A percentile compares a stretch with the other conserved stretches of the same genome.
Evolutionary conservation across 2,888 invertebrate genomes (phyloP).

Genomic region (Dryocosmus kuriphilus): DNA sequence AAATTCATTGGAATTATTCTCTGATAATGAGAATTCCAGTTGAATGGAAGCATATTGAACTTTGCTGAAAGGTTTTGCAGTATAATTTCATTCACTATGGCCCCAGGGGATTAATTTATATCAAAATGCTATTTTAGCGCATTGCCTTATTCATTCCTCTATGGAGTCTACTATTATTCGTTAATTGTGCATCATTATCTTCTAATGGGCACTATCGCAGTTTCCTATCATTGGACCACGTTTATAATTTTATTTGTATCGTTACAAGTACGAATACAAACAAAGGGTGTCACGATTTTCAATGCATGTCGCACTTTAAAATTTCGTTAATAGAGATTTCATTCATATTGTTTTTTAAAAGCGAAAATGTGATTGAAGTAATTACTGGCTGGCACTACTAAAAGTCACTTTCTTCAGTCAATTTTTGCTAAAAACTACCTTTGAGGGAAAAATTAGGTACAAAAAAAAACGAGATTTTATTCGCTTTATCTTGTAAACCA

Average conservation of each 20-base stretch:
- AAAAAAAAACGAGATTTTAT: no score
- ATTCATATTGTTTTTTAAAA: no score
- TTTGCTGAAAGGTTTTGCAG: not conserved
- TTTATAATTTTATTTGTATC: not conserved
- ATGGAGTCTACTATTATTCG: constrained; percentile 2
- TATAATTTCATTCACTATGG: constrained; percentile 2
- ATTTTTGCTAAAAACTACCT: no score
- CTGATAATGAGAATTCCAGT: not conserved
- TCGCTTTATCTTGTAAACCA: no score
- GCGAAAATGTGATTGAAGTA: not conserved
- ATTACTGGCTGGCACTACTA: no score
- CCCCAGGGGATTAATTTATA: constrained; percentile 9
- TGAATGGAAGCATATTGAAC: constrained; percentile 42
- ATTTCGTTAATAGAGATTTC: no score
- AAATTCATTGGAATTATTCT: not conserved
- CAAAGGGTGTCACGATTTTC: not conserved
- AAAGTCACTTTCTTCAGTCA: no score
- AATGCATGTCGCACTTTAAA: not conserved
- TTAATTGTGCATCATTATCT: not conserved
- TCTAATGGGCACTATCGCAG: not conserved
- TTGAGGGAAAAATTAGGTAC: no score
- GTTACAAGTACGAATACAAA: not conserved
- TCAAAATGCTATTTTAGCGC: not conserved
- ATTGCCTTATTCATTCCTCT: not conserved
- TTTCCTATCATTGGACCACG: not conserved